Evolutionary conservation across 1,140 invertebrate species (phyloP).

Genomic region (Littorina saxatilis): DNA sequence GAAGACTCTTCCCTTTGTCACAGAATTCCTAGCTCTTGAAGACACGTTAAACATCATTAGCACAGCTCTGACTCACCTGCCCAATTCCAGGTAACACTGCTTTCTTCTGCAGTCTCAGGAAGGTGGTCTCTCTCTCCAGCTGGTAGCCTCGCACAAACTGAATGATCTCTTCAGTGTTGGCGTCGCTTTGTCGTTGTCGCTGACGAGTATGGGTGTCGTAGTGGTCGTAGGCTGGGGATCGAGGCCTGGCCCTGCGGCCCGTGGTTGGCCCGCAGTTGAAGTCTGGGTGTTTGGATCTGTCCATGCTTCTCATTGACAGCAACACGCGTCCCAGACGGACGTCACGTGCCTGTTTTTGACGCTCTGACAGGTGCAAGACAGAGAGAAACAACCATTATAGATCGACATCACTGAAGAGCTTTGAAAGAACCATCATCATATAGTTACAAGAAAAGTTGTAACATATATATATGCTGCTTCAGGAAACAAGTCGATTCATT

Average conservation of each 20-base stretch:
- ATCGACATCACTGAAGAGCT: too few relatives aligned
- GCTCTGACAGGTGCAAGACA: too few relatives aligned
- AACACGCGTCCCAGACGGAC: neutral
- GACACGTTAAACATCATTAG: too few relatives aligned
- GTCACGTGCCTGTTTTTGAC: constrained; percentile 12
- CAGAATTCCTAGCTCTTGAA: too few relatives aligned
- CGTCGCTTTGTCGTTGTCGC: constrained; percentile 37
- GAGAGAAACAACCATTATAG: too few relatives aligned
- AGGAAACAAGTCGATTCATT: too few relatives aligned
- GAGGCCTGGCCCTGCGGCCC: neutral
- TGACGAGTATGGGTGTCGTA: neutral
- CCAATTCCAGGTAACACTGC: constrained; percentile 53
- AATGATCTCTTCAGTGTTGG: constrained; percentile 55
- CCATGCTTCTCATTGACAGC: constrained; percentile 18
- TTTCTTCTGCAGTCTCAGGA: constrained; percentile 45
- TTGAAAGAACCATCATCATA: too few relatives aligned
- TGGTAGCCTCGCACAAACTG: constrained; percentile 51
- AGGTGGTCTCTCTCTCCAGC: constrained; percentile 52
- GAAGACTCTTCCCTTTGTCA: too few relatives aligned
- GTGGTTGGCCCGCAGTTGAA: neutral
- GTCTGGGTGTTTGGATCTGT: neutral
- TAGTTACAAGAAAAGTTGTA: too few relatives aligned
- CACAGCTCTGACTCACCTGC: too few relatives aligned
- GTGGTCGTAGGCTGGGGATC: neutral
- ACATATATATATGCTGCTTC: too few relatives aligned